Base-by-base conservation (phyloP, 2,888 invertebrate species). In the Spialia ferax region DNA sequence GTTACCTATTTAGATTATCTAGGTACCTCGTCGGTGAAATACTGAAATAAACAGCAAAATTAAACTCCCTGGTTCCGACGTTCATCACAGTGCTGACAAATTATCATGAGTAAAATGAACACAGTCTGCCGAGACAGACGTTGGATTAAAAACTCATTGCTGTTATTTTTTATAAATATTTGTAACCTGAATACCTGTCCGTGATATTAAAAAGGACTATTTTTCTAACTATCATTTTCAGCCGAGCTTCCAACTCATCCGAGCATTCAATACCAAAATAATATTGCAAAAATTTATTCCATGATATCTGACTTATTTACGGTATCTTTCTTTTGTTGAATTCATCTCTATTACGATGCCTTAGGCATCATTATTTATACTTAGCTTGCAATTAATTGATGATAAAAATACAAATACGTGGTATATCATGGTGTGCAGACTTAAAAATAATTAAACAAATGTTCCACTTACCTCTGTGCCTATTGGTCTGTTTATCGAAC, bases 401-500 rank as follows among this genome's bases (percentile, higher is more conserved):
- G 32, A 10, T 32, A 8, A 8, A 8, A 2, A 10, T 10, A 32
- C 7, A 32, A 32, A 32, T 32, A 32, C 10, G 32, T 10, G 32
- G 10, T 32, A 32, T n/a, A 13, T 4, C 11, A 38, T 38, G 3
- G 35, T 13, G 6, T 38, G 13, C 1, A 38, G 13, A 2, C n/a
- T 38, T 8, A 38, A 38, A 45, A 1, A 20, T 22, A 3, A 20
- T 22, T 5, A 50, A 50, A 22, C 13, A n/a, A 48, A 48, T 54
- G 38, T 52, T 26, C 32, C 69, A 94, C 97, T 96, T 93, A 98
- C 98, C 98, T 97, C 99, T 97, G 95, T 99, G 99, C 95, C 99
- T 97, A 96, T 99, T 99, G 89, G 99, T 99, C 94, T 99, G 99
- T 96, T 99, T 99, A 95, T 99, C 99, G 95, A 99, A 99, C 99